Evolutionary conservation across 2,797 vertebrate genomes (phyloP), one percentile per base, ranked within the genome.

Genomic region (Synanceia verrucosa): DNA sequence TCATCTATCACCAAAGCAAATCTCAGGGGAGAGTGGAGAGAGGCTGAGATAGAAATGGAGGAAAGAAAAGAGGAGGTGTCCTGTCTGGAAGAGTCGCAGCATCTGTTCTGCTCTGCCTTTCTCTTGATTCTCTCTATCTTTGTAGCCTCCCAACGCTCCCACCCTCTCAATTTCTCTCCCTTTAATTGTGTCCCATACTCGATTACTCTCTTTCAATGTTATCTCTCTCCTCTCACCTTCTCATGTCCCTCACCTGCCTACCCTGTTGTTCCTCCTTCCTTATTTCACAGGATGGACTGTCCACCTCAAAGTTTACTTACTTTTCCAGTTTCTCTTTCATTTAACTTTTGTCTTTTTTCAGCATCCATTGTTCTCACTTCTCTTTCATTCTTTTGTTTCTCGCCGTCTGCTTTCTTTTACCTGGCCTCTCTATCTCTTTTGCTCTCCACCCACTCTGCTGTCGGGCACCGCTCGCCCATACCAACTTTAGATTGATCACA

Each of bases 401-500:
- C 51, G 19, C 50, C 60, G n/a, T 47, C 28, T 56, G 31, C 31
- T 24, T 55, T 68, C 47, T 63, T 58, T 73, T 36, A 65, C 75
- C 73, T 75, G 73, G 23, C 58, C 62, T 67, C 14, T 75, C 78
- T 39, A 16, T 76, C 57, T 60, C 76, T 59, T 47, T 47, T 62
- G 76, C 65, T 62, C 23, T 77, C 58, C 59, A 71, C 56, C 59
- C 23, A 51, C 73, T 69, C 61, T 34, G 70, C 83, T 73, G 85
- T 83, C 84, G 46, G 47, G 65, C 64, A 63, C 34, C 16, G 4
- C 71, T 82, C 64, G n/a, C 76, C 84, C 85, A 48, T 70, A 81
- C 55, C 88, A 51, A 73, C 86, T 73, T 85, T 72, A 90, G 90
- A 90, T 93, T 89, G 93, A 95, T 95, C 89, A 86, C 90, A 85